Percentiles rank a stretch among this genome's conserved stretches.
These are phyloP conservation scores for Agonum fuliginosum DNA, from an alignment of 2,888 invertebrate species.

Conservation along the genomic window DNA sequence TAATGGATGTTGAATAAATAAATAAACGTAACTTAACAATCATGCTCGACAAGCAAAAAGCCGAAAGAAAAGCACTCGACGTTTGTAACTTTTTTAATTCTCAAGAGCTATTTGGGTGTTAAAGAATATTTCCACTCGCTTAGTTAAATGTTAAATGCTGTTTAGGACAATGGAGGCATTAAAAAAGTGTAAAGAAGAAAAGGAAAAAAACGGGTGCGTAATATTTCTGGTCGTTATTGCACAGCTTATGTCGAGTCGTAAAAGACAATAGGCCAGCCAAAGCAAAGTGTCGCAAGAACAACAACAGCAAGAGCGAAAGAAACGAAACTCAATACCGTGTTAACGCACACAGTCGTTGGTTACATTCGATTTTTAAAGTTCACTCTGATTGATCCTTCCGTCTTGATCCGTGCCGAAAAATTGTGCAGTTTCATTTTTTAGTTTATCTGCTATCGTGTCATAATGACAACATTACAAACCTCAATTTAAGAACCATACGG, in stretches of 20 bases:
- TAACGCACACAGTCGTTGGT: conserved; percentile 11
- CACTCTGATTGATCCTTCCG: no score
- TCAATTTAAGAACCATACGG: no score
- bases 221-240: conserved; percentile 41
- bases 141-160: conserved; percentile 26
- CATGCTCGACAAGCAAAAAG: not conserved
- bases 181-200: conserved; percentile 27
- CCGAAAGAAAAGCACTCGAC: not conserved
- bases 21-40: no score
- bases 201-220: conserved; percentile 33
- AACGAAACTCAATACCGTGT: conserved; percentile 39
- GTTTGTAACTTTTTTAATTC: not conserved
- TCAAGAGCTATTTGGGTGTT: not conserved
- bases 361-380: conserved; percentile 24
- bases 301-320: conserved; percentile 6
- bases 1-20: no score
- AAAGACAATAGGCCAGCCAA: conserved; percentile 43
- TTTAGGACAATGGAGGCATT: conserved; percentile 34
- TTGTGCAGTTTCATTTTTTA: no score
- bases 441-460: no score
- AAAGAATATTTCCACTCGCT: conserved; percentile 22
- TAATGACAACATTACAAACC: no score
- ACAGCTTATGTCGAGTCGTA: conserved; percentile 41
- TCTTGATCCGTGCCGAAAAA: no score
- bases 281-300: conserved; percentile 38